These are phyloP conservation scores for Ibidorhyncha struthersii DNA, from an alignment of 2,113 vertebrate genomes.

Conservation along the genomic window DNA sequence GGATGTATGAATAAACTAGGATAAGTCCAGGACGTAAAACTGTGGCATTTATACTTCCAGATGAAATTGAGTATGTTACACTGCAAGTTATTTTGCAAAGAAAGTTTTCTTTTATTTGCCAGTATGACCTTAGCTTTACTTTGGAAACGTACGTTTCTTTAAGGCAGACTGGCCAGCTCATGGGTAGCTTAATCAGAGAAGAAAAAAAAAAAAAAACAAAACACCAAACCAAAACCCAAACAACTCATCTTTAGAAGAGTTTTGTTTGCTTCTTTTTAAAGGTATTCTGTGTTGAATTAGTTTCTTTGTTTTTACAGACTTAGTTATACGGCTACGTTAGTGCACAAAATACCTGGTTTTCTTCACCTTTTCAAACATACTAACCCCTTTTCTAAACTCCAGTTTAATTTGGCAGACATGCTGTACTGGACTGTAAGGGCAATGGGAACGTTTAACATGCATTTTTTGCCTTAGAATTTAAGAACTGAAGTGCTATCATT, in stretches of 20 bases:
- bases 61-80: background rate
- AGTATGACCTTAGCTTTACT: background rate
- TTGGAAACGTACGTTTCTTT: background rate
- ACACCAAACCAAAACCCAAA: too few relatives aligned
- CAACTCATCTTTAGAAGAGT: background rate
- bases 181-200: background rate
- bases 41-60: background rate
- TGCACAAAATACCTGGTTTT: background rate
- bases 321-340: background rate
- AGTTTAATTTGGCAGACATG: background rate
- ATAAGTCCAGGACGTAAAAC: background rate
- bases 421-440: background rate
- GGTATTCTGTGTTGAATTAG: background rate
- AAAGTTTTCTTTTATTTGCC: background rate
- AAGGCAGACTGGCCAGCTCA: background rate
- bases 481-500: background rate
- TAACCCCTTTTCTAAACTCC: background rate
- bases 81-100: background rate
- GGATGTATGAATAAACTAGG: background rate
- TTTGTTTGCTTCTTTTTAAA: background rate
- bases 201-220: accelerated
- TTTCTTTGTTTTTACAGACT: background rate
- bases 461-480: background rate
- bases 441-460: accelerated
- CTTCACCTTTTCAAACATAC: background rate